These are phyloP conservation scores for Florisuga fusca DNA, from an alignment of 2,797 vertebrate genomes.

Conservation along the genomic window DNA sequence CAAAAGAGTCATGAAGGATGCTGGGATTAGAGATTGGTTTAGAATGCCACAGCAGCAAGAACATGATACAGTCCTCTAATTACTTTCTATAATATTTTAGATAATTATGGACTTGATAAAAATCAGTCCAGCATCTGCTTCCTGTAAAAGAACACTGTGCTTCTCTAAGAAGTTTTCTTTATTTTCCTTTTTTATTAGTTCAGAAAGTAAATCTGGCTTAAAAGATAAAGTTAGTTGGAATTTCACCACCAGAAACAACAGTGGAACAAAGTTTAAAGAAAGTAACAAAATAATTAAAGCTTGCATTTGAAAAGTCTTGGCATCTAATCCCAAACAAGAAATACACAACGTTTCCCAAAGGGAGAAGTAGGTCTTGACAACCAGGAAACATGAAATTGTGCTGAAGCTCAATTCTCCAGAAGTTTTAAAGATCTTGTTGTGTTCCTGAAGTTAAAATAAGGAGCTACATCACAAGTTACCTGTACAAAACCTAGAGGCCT, in stretches of 20 bases:
- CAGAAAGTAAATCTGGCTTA: constrained; percentile 10
- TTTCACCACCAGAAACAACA: constrained; percentile 1
- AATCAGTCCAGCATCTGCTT: constrained; percentile 47
- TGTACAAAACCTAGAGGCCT: neutral
- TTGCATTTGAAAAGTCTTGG: neutral
- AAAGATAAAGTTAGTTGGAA: constrained; percentile 20
- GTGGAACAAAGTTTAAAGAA: constrained; percentile 38
- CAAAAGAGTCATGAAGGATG: neutral
- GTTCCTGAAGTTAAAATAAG: neutral
- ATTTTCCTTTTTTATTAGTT: constrained; percentile 14
- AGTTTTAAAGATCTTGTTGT: neutral
- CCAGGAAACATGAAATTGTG: neutral
- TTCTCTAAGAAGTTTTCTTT: constrained; percentile 29
- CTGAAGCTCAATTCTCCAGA: neutral
- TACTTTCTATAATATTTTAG: neutral
- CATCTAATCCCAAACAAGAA: constrained; percentile 11
- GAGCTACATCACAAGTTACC: neutral
- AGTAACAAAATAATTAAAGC: constrained; percentile 40
- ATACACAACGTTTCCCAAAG: neutral
- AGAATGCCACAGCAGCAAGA: neutral
- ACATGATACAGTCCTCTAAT: neutral
- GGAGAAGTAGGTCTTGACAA: neutral
- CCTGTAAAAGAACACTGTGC: constrained; percentile 57
- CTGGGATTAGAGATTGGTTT: neutral
- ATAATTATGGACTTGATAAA: constrained; percentile 23